Evolutionary conservation across 2,888 invertebrate genomes (phyloP), one percentile per base, ranked within the genome.

Genomic region (Ornithoptera alexandrae): DNA sequence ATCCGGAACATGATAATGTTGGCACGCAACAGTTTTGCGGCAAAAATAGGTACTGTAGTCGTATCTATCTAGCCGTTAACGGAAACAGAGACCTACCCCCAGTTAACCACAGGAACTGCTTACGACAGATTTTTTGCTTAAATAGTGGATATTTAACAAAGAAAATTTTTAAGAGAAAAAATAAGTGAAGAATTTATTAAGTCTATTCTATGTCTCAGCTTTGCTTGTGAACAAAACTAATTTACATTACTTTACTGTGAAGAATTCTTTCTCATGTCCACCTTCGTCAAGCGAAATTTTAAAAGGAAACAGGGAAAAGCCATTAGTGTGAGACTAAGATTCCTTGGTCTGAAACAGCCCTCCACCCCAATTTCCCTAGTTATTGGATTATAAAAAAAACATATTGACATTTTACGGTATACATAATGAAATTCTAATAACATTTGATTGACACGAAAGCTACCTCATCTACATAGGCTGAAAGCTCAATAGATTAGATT

Each of bases 371-470:
- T 67, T 67, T 62, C 53, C 61, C 39, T 36, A 18, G 42, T 71
- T 67, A 67, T 70, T 66, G 36, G 62, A 39, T 66, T 66, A 62
- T 62, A 67, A 65, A 69, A 67, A 69, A 66, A 64, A 82, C 79
- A 77, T 79, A 73, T 79, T 79, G 78, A 76, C 76, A 76, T 79
- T 78, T 74, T 73, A 72, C 79, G 71, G 83, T 79, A 84, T 84
- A 79, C 84, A 84, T 87, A 85, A 86, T 86, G 84, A 84, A 87
- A 85, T 80, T 84, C 84, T 84, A 82, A 75, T 84, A 84, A 85
- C 84, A 75, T 74, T 76, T 74, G 76, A 77, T 75, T 78, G 74
- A 73, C 77, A 74, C 73, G 75, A 75, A 78, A 79, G 77, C 79
- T 70, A 58, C 59, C 67, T 67, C 70, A 67, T 70, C 70, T 67